phyloP scores from a whole-genome alignment of 2,797 vertebrate genomes.

The Anas bernieri region DNA sequence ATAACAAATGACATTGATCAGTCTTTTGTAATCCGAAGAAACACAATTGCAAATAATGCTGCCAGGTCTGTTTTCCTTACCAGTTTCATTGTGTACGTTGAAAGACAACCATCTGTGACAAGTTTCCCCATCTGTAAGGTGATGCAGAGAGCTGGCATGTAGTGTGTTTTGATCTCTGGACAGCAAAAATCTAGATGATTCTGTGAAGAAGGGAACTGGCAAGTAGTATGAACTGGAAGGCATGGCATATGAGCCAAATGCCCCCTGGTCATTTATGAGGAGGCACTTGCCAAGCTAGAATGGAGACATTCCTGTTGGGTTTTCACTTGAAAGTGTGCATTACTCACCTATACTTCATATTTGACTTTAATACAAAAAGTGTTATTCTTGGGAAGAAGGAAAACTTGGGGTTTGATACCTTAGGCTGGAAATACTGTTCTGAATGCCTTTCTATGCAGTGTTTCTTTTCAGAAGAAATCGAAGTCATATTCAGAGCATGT shows the following conservation, averaged over 20 bases:
- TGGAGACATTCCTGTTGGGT: accelerated
- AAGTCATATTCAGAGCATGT: neutral
- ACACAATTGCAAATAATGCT: neutral
- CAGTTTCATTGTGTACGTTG: neutral
- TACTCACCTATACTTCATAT: neutral
- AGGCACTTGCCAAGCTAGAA: neutral
- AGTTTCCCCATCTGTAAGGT: neutral
- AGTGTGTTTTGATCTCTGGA: neutral
- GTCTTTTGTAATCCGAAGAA: neutral
- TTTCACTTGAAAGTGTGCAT: neutral
- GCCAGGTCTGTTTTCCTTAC: neutral
- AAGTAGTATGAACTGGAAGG: neutral
- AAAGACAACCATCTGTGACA: neutral
- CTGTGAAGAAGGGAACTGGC: neutral
- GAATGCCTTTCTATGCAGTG: neutral
- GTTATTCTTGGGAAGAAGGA: neutral
- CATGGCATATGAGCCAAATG: neutral
- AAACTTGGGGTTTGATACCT: neutral
- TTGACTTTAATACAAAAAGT: neutral
- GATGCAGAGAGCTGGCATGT: neutral
- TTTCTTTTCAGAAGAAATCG: neutral
- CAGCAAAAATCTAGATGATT: neutral
- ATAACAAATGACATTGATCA: neutral
- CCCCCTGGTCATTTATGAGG: neutral
- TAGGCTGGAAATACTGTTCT: neutral